Evolutionary conservation across 2,113 vertebrate species (phyloP), one percentile per base, ranked within the genome.

Genomic region (Pedetes capensis): DNA sequence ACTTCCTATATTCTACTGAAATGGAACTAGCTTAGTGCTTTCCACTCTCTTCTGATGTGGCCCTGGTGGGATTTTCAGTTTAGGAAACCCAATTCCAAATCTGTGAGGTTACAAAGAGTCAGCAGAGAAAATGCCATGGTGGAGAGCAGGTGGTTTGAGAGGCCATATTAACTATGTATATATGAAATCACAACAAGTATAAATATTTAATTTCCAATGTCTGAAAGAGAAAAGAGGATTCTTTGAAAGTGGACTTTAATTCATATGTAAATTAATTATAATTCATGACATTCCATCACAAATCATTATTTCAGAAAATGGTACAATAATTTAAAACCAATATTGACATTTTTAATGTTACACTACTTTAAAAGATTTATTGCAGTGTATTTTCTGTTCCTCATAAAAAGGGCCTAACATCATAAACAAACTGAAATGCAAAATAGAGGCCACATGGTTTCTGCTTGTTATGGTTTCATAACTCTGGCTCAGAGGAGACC

Each of bases 261-360:
- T 53, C 94, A 85, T 93, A 94, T 81, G 92, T 96, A 97, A 95
- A 96, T 98, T 94, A 97, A 96, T 96, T 97, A 96, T 74, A 95
- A 97, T 86, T 97, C 96, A 95, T 93, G 82, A 96, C 93, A 97
- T 91, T 91, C 23, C 3, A 89, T 87, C 37, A 89, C 81, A 96
- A 96, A 93, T 97, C 96, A 94, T 96, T 95, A 96, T 96, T 98
- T 97, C 95, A 86, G 86, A 95, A 98, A 97, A 84, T 20, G 55
- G 93, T 81, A 93, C 92, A 92, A 95, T 96, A 88, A 92, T 83
- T 96, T 95, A 87, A 96, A 97, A 89, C 89, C 89, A 97, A 96
- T 94, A 97, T 89, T 96, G 96, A 93, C 95, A 95, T 90, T 94
- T 85, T 85, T 81, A 94, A 80, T 95, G 96, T 90, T 88, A 81